Base-by-base conservation (phyloP, 2,888 invertebrate species). In the Athrips mouffetella region DNA sequence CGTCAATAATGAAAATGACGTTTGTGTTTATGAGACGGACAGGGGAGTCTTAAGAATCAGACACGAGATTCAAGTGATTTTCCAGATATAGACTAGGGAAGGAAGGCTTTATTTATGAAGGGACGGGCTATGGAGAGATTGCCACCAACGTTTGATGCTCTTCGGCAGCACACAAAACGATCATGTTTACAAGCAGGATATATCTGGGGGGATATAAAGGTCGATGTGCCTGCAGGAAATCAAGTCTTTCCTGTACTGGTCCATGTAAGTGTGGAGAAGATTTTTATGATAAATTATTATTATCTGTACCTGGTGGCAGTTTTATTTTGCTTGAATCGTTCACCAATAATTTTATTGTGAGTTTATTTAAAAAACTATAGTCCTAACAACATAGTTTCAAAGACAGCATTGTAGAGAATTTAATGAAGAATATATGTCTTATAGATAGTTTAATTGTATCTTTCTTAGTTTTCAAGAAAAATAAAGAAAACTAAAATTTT, bases 111-210 rank as follows among this genome's bases (percentile, higher is more conserved):
- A 45, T 52, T 52, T 23, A 39, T 51, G 25, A 49, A 46, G 29
- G 46, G 41, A 45, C 48, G 47, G 45, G 53, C 46, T 1, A 50
- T 50, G 48, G 42, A 53, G 8, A 50, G 47, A 46, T 45, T 50
- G 35, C 50, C 50, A 45, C 49, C 50, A 47, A 52, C 47, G 47
- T 31, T 50, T 27, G 50, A 46, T 41, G 49, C 30, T 46, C 46
- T 49, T 41, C 13, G 23, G 18, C 49, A 49, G 45, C 49, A 45
- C 25, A 45, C 45, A 39, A 49, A 46, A 30, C 37, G 45, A 47
- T 42, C 50, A 33, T 37, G 15, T 50, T 50, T 53, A 48, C 50
- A 53, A 53, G 48, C 53, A 44, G 53, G 50, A 48, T 48, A 41
- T 20, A 50, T 53, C 47, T 52, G 52, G 49, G 52, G 49, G 42